Evolutionary conservation across 2,113 vertebrate genomes (phyloP).

Genomic region (Thunnus thynnus): DNA sequence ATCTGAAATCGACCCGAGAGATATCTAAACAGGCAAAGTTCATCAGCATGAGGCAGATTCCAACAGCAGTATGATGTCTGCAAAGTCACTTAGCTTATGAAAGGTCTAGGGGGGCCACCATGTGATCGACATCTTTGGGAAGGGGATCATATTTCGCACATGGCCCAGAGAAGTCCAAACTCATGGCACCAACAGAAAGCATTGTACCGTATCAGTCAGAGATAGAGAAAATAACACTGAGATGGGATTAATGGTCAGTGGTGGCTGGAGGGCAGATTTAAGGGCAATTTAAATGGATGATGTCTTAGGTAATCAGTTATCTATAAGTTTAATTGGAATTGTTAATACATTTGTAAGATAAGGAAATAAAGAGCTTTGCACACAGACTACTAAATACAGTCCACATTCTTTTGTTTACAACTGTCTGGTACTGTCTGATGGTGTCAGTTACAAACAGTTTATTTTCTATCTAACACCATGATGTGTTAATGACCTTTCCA

Average conservation of each 20-base stretch:
- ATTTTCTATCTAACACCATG: slow-evolving; percentile 74
- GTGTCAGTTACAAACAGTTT: slow-evolving; percentile 79
- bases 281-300: not conserved
- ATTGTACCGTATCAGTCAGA: slow-evolving; percentile 40
- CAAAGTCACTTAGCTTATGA: slow-evolving; percentile 76
- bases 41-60: slow-evolving; percentile 64
- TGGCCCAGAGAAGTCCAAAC: slow-evolving; percentile 62
- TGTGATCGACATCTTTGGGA: slow-evolving; percentile 66
- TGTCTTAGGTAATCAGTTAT: not conserved
- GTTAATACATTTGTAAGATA: slow-evolving; percentile 34
- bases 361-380: slow-evolving; percentile 48
- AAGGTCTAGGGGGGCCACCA: slow-evolving; percentile 57
- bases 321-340: slow-evolving; percentile 16
- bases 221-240: not conserved
- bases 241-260: not conserved
- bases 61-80: slow-evolving; percentile 69
- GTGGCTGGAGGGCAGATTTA: not conserved
- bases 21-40: slow-evolving; percentile 63
- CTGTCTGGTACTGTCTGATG: slow-evolving; percentile 72
- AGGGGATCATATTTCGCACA: slow-evolving; percentile 75
- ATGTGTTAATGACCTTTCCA: slow-evolving; percentile 73
- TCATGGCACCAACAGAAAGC: slow-evolving; percentile 50
- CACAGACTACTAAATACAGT: slow-evolving; percentile 57
- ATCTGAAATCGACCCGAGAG: slow-evolving; percentile 59
- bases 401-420: slow-evolving; percentile 73